Evolutionary conservation across 2,113 vertebrate species (phyloP), one percentile per base, ranked within the genome.

Genomic region (Gymnorhina tibicen): DNA sequence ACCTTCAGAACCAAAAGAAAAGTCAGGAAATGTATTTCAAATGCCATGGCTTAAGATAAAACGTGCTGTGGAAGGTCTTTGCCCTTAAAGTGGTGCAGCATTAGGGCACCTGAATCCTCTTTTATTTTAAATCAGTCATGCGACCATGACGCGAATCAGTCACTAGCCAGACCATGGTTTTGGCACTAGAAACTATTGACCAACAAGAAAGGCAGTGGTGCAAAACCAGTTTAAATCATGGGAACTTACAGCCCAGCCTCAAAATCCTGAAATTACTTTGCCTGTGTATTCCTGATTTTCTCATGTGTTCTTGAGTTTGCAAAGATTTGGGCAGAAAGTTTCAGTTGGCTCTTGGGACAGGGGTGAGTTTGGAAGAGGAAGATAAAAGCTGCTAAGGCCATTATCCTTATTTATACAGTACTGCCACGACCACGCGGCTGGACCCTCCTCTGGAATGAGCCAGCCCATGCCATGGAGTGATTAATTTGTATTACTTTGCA

Each of bases 401-500:
- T 93, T 96, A 80, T 88, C 85, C 73, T 85, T 93, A 92, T 92
- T 96, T 92, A 78, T 88, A 83, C 59, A 37, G 42, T 46, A 37
- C 88, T 86, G 77, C 89, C 62, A 44, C 0, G 1, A 80, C 46
- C 85, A 82, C 2, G 14, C 12, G 11, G 49, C 81, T 85, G 85
- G 90, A 86, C 79, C 88, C 64, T 94, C 67, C 76, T 87, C 69
- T 94, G 91, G 85, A 96, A 85, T 66, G 56, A 92, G 60, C 41
- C 52, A 87, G 60, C 50, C 52, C 30, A 56, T 35, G 53, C 91
- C 93, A 87, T 62, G 58, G 44, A 85, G 88, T 94, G 91, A 93
- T 96, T 96, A 95, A 96, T 95, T 94, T 87, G 73, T 92, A 85
- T 92, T 91, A 93, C 74, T 96, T 89, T 85, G 80, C 91, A 79